Evolutionary conservation across 2,888 invertebrate genomes (phyloP), one percentile per base, ranked within the genome.

Genomic region (Ennomos erosarius): DNA sequence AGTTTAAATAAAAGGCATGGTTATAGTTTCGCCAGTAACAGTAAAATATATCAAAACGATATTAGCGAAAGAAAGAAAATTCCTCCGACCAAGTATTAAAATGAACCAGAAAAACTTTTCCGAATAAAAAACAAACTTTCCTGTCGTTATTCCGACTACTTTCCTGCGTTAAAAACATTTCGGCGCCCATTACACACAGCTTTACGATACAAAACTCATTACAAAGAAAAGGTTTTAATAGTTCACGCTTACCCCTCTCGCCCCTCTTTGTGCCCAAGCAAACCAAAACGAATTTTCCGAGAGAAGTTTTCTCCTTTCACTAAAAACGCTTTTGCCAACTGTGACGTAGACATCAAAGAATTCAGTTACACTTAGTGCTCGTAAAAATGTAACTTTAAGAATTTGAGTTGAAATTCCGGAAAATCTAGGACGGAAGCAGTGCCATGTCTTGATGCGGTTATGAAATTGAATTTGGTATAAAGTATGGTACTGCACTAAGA

Each of bases 261-360:
- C 59, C 51, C 68, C 59, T 65, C 44, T 54, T 59, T 54, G 52
- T 48, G 12, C 55, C 36, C 36, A 64, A 68, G 66, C 56, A 65
- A 69, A 62, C 64, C 68, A 76, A 78, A 82, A 78, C 75, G 76
- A 79, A 82, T 79, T 78, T 81, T 69, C 67, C 68, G 56, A 62
- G 65, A 55, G 70, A 73, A 78, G 55, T 71, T 75, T 76, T 74
- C 74, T 68, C 71, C 64, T 73, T 71, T 68, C 67, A 64, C 72
- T 69, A 73, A 59, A 79, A 81, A 76, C 64, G 71, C 72, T 81
- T 78, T 78, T 76, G 70, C 48, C 45, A 38, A 70, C 75, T 73
- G 76, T 74, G 75, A 75, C 71, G 74, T 64, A 73, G 64, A 78
- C 72, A 65, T 82, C 82, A 83, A 83, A 83, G 81, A 74, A 71